These are phyloP conservation scores for Amphipoea lucens DNA, from an alignment of 2,888 invertebrate species.

Conservation along the genomic window DNA sequence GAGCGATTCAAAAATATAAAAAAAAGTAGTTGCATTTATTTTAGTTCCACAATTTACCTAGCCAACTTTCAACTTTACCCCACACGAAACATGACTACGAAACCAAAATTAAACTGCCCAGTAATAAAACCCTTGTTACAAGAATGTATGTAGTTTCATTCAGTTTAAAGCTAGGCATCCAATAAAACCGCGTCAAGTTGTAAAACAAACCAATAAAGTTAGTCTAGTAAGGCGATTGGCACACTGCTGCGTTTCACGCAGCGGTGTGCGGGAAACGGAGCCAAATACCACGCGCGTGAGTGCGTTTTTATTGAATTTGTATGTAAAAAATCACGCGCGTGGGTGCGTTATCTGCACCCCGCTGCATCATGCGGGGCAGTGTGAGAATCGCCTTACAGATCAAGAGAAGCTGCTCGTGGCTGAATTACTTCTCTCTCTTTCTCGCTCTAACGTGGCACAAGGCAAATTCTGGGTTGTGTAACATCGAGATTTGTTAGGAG, in stretches of 20 bases:
- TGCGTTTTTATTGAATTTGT: no score
- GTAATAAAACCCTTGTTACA: not conserved
- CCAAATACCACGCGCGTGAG: no score
- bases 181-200: constrained; percentile 17
- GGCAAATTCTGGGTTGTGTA: not conserved
- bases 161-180: not conserved
- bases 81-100: not conserved
- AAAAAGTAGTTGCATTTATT: not conserved
- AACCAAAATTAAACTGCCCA: not conserved
- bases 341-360: no score
- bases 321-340: no score
- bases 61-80: constrained; percentile 2
- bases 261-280: no score
- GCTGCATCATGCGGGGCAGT: no score
- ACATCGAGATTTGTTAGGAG: not conserved
- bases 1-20: no score
- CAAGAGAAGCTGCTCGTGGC: not conserved
- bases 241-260: no score
- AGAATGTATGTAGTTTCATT: not conserved
- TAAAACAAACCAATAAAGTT: constrained; percentile 25
- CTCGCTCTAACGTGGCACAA: not conserved
- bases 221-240: no score
- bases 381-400: no score
- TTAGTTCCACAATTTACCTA: not conserved
- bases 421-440: not conserved